phyloP scores from a whole-genome alignment of 1,140 invertebrate species.

The Hesperophylax magnus region DNA sequence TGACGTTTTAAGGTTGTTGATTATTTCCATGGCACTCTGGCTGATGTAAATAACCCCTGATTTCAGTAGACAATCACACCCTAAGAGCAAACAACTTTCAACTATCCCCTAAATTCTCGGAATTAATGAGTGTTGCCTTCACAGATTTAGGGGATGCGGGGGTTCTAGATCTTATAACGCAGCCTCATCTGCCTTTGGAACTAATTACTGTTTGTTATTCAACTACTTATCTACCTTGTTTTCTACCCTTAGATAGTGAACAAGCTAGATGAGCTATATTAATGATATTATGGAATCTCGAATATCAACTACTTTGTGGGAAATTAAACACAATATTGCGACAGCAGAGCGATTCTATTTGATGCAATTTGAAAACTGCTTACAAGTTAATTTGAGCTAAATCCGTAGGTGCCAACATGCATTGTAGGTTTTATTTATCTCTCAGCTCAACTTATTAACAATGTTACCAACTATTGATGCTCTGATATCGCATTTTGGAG shows the following conservation, averaged over 20 bases:
- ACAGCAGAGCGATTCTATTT: too few species aligned
- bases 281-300: too few species aligned
- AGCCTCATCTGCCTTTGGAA: slow-evolving; percentile 8
- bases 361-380: too few species aligned
- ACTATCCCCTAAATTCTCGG: slow-evolving; percentile 24
- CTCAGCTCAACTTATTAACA: too few species aligned
- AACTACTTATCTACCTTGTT: background rate
- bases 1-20: background rate
- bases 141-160: slow-evolving; percentile 9
- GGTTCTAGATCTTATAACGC: slow-evolving; percentile 31
- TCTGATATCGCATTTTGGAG: too few species aligned
- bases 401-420: too few species aligned
- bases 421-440: too few species aligned
- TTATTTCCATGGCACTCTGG: background rate
- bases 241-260: background rate
- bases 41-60: background rate
- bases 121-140: slow-evolving; percentile 24
- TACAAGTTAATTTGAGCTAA: too few species aligned
- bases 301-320: too few species aligned
- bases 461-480: too few species aligned
- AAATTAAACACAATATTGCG: too few species aligned
- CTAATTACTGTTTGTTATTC: slow-evolving; percentile 30
- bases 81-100: slow-evolving; percentile 12
- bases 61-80: background rate
- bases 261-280: too few species aligned